Evolutionary conservation across 2,797 vertebrate genomes (phyloP), one percentile per base, ranked within the genome.

Genomic region (Valencia hispanica): DNA sequence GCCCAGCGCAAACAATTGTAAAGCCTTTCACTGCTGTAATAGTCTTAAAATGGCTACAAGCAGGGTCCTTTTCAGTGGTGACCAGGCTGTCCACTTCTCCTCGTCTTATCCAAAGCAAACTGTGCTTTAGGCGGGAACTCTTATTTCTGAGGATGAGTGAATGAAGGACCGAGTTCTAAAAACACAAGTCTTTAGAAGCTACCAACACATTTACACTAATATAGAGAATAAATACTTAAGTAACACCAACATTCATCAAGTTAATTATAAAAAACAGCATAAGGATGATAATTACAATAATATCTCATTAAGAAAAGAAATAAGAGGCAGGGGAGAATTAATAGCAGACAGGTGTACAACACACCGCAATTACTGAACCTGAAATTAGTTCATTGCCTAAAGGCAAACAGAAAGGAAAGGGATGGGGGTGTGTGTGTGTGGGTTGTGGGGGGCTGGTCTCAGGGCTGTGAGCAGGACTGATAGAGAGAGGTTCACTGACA

Each of bases 301-400:
- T 95, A 95, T 94, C 94, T 95, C 93, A 96, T 96, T 96, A 96
- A 94, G 92, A 87, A 70, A 89, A 94, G 95, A 96, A 95, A 94
- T 86, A 87, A 94, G 95, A 95, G 96, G 95, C 94, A 91, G 94
- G 95, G 94, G 93, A 95, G 88, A 95, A 95, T 95, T 94, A 96
- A 97, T 97, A 97, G 97, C 97, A 98, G 97, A 98, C 97, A 98
- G 97, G 97, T 98, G 97, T 98, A 98, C 96, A 96, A 97, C 97
- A 99, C 94, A 94, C 95, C 81, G 96, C 97, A 98, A 98, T 99
- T 99, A 99, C 94, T 96, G 96, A 96, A 96, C 96, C 97, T 96
- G 96, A 97, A 98, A 99, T 99, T 97, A 98, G 97, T 96, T 97
- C 96, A 96, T 94, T 88, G 96, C 97, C 98, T 96, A 68, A 85